A percentile compares a stretch with the other conserved stretches of the same genome.
Evolutionary conservation across 1,140 invertebrate species (phyloP).

Genomic region (Drosophila teissieri): DNA sequence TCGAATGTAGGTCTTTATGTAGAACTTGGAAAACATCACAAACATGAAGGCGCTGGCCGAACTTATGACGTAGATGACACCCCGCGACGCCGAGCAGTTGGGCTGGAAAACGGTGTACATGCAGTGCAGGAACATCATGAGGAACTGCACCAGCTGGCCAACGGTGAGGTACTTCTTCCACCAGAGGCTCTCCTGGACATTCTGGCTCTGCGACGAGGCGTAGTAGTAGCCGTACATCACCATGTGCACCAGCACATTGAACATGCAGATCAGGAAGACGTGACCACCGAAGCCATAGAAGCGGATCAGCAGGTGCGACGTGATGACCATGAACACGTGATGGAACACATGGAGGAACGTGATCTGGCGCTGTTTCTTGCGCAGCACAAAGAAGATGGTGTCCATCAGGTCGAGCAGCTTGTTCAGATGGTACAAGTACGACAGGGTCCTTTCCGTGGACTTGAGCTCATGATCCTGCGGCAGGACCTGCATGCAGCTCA

Average conservation of each 20-base stretch:
- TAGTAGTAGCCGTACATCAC: slow-evolving; percentile 36
- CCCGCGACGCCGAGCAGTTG: slow-evolving; percentile 54
- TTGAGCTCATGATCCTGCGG: slow-evolving; percentile 40
- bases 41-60: slow-evolving; percentile 3
- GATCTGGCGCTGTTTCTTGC: slow-evolving; percentile 52
- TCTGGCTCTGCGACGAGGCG: slow-evolving; percentile 8
- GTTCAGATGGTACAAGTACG: slow-evolving; percentile 46
- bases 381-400: slow-evolving; percentile 57
- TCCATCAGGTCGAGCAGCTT: slow-evolving; percentile 52
- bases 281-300: slow-evolving; percentile 86
- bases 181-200: slow-evolving; percentile 21
- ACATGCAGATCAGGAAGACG: slow-evolving; percentile 61
- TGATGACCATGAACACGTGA: slow-evolving; percentile 86
- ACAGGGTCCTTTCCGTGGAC: slow-evolving; percentile 17
- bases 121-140: slow-evolving; percentile 13
- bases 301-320: not conserved
- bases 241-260: slow-evolving; percentile 25
- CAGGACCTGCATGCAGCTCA: slow-evolving; percentile 28
- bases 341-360: slow-evolving; percentile 49
- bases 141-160: slow-evolving; percentile 30
- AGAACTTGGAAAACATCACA: slow-evolving; percentile 14
- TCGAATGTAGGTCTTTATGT: slow-evolving; percentile 63
- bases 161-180: slow-evolving; percentile 39
- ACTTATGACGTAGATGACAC: slow-evolving; percentile 85
- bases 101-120: slow-evolving; percentile 86